A percentile compares a stretch with the other conserved stretches of the same genome.
Evolutionary conservation across 2,888 invertebrate species (phyloP).

Genomic region (Malachius bipustulatus): DNA sequence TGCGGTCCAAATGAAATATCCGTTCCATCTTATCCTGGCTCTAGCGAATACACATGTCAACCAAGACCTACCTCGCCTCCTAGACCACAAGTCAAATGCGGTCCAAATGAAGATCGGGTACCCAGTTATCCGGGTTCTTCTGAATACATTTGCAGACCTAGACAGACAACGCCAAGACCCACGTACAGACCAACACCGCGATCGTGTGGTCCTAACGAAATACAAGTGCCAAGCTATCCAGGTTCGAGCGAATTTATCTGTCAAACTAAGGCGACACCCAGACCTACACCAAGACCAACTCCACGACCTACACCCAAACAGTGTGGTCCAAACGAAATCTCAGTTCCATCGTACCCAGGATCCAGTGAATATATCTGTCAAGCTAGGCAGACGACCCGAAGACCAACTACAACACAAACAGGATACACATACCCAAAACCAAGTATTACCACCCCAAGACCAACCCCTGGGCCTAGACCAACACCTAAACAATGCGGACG

Average conservation of each 20-base stretch:
- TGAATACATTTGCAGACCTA: slow-evolving; percentile 8
- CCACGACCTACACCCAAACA: background rate
- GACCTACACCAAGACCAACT: background rate
- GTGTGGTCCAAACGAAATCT: slow-evolving; percentile 1
- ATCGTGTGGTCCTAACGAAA: slow-evolving; percentile 1
- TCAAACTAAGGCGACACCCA: background rate
- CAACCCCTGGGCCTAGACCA: slow-evolving; percentile 6
- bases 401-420: slow-evolving; percentile 15
- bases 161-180: slow-evolving; percentile 7
- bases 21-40: background rate
- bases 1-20: background rate
- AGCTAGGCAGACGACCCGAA: slow-evolving; percentile 9
- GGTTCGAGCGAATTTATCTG: background rate
- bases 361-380: background rate
- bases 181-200: background rate
- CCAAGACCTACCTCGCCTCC: slow-evolving; percentile 2
- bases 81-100: slow-evolving; percentile 5
- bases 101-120: background rate
- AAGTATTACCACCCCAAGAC: slow-evolving; percentile 8
- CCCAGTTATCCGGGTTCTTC: background rate
- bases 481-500: background rate
- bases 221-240: background rate
- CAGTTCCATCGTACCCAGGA: slow-evolving; percentile 3
- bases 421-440: slow-evolving; percentile 10
- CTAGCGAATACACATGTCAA: slow-evolving; percentile 1